Conservation (phyloP, 2,888 invertebrate species). For the Leptopterna dolabrata region DNA sequence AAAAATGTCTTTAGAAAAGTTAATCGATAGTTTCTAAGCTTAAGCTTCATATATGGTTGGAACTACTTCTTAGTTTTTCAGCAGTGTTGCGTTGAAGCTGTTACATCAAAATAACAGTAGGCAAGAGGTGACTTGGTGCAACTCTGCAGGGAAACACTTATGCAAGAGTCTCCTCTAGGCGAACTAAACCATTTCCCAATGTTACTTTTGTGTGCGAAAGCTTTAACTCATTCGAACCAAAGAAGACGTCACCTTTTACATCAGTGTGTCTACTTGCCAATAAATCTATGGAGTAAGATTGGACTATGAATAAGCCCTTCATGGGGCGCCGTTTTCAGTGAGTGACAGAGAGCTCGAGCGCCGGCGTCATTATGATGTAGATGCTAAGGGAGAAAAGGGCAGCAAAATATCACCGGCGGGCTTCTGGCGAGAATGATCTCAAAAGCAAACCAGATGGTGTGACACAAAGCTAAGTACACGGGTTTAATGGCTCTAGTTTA, state of each 20-base stretch:
- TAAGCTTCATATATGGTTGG: too few species aligned
- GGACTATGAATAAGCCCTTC: not conserved
- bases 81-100: too few species aligned
- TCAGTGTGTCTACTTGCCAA: not conserved
- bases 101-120: too few species aligned
- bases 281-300: not conserved
- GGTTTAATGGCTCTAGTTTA: slow-evolving; percentile 33
- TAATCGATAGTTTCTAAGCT: too few species aligned
- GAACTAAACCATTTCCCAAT: not conserved
- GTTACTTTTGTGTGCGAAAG: not conserved
- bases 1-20: too few species aligned
- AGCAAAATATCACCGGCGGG: not conserved
- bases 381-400: not conserved
- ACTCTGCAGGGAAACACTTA: too few species aligned
- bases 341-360: not conserved
- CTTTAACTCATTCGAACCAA: not conserved
- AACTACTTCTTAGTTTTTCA: too few species aligned
- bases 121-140: too few species aligned
- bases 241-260: not conserved
- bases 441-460: slow-evolving; percentile 25
- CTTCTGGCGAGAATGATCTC: not conserved
- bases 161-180: not conserved
- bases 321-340: not conserved
- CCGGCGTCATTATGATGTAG: slow-evolving; percentile 8
- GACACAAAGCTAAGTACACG: slow-evolving; percentile 31